Evolutionary conservation across 2,113 vertebrate species (phyloP).

Genomic region (Gambusia affinis): DNA sequence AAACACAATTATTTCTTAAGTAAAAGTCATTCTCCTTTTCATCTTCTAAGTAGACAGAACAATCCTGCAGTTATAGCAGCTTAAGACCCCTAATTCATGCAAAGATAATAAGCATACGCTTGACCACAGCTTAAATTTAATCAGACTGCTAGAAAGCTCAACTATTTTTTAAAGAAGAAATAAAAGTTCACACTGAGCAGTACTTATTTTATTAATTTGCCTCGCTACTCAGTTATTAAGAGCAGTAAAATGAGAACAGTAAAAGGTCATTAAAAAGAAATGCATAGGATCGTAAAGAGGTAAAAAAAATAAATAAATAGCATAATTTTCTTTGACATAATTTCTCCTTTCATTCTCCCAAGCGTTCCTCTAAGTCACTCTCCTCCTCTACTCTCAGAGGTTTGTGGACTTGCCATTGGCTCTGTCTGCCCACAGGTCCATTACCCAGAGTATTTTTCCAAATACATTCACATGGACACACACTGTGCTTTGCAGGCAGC

Average conservation of each 20-base stretch:
- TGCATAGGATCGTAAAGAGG: neutral
- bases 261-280: neutral
- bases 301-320: neutral
- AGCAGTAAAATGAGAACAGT: neutral
- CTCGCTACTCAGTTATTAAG: neutral
- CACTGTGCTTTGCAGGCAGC: slow-evolving; percentile 36
- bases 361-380: slow-evolving; percentile 11
- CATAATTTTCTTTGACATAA: slow-evolving; percentile 9
- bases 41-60: neutral
- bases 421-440: slow-evolving; percentile 28
- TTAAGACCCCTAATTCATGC: neutral
- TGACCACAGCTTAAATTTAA: slow-evolving; percentile 1
- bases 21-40: neutral
- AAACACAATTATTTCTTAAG: no score
- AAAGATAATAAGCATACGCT: neutral
- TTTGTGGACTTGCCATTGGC: slow-evolving; percentile 5
- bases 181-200: neutral
- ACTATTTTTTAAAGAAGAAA: neutral
- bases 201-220: slow-evolving; percentile 12
- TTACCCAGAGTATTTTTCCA: slow-evolving; percentile 37
- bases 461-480: slow-evolving; percentile 30
- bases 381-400: slow-evolving; percentile 18
- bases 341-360: slow-evolving; percentile 27
- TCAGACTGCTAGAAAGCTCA: neutral
- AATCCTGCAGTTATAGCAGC: neutral